Base-by-base conservation (phyloP, 2,888 invertebrate genomes). In the Thumatha senex region DNA sequence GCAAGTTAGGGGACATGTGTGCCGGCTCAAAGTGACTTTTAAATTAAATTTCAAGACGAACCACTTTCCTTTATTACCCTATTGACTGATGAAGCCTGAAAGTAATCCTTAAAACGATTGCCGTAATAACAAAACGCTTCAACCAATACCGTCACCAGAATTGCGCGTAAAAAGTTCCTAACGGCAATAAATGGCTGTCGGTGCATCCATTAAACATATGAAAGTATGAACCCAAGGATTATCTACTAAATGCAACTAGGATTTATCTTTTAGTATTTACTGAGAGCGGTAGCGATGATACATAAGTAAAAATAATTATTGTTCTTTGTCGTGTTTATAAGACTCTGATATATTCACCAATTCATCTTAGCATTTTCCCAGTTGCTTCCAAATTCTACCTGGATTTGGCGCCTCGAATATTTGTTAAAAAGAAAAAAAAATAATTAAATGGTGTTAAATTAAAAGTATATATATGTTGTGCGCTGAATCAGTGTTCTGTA, bases 121-220 rank as follows among this genome's bases (percentile, higher is more conserved):
- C 50, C 35, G 49, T 63, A 49, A 51, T 49, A 52, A 48, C 54
- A 51, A 42, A 51, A 42, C 50, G 34, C 31, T 48, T 42, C 48
- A 45, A 47, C 44, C 59, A 46, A 62, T 63, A 56, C 34, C 38
- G 62, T 66, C 63, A 68, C 70, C 63, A 36, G 66, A 66, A 80
- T 70, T 74, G 78, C 67, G 69, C 72, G 74, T 80, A 79, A 82
- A 80, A 79, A 74, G 63, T 70, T 69, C 76, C 73, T 70, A 70
- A 74, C 76, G 68, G 72, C 80, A 73, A 82, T 83, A 81, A 82
- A 84, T 79, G 80, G 78, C 74, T 81, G 83, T 80, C 78, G 74
- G 74, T 82, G 84, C 86, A 83, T 86, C 84, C 87, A 88, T 86
- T 88, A 86, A 76, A 76, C 72, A 82, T 84, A 87, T 89, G 86